Evolutionary conservation across 2,888 invertebrate genomes (phyloP).

Genomic region (Metopia argyrocephala): DNA sequence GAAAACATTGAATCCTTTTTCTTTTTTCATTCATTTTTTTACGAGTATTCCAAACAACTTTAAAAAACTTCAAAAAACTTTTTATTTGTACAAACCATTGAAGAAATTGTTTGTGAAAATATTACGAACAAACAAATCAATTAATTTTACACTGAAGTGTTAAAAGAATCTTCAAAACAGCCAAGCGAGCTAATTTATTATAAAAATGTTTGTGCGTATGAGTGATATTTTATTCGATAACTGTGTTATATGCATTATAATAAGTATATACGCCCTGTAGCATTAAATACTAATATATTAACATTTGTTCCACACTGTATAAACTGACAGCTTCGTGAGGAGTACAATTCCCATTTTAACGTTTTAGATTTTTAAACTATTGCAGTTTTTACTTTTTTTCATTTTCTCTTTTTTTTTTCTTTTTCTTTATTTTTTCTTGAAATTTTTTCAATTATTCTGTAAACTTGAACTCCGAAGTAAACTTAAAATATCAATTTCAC

Average conservation of each 20-base stretch:
- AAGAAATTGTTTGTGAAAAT: slow-evolving; percentile 51
- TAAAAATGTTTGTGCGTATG: too few relatives aligned
- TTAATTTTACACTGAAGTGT: slow-evolving; percentile 35
- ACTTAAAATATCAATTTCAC: slow-evolving; percentile 54
- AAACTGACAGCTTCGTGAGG: too few relatives aligned
- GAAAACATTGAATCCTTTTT: background rate
- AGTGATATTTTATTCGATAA: too few relatives aligned
- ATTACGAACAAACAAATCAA: slow-evolving; percentile 41
- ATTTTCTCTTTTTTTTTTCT: background rate
- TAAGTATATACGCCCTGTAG: too few relatives aligned
- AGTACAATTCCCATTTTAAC: too few relatives aligned
- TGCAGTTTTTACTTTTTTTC: background rate
- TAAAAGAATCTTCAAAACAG: too few relatives aligned
- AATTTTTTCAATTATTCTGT: slow-evolving; percentile 41
- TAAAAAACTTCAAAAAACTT: slow-evolving; percentile 42
- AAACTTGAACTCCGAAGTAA: slow-evolving; percentile 47
- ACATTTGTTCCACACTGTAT: too few relatives aligned
- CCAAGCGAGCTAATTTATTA: too few relatives aligned
- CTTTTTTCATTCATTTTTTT: slow-evolving; percentile 2
- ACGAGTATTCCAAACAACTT: background rate
- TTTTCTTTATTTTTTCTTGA: background rate
- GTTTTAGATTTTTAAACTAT: background rate
- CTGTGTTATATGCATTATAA: too few relatives aligned
- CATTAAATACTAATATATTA: too few relatives aligned
- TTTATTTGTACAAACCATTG: slow-evolving; percentile 46